phyloP scores from a whole-genome alignment of 2,113 vertebrate species.

The Micromys minutus region DNA sequence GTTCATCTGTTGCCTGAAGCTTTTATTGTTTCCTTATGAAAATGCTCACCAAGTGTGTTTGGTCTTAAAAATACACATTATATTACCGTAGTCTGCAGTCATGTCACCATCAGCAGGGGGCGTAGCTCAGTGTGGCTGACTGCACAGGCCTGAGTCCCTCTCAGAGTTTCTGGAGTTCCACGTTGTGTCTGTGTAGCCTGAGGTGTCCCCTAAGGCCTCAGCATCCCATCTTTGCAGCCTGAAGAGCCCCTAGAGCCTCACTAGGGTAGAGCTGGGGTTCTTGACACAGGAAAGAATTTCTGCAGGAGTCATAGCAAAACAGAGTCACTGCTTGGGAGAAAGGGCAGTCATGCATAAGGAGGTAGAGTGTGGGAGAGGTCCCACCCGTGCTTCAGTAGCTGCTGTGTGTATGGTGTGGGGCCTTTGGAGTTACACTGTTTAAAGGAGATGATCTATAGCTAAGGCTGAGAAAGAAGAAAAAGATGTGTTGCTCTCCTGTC shows the following conservation, averaged over 20 bases:
- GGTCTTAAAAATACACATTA: not conserved
- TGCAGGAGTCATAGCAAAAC: not conserved
- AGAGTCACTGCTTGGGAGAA: not conserved
- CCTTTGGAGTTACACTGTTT: not conserved
- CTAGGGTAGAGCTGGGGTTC: not conserved
- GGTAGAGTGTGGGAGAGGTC: not conserved
- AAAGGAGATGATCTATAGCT: not conserved
- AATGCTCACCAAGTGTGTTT: not conserved
- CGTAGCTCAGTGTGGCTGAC: not conserved
- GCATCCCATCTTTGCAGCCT: too few relatives aligned
- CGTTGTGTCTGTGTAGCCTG: not conserved
- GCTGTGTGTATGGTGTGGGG: not conserved
- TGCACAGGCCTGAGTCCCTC: not conserved
- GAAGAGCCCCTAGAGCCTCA: not conserved
- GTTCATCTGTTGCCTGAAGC: not conserved
- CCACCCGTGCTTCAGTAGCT: not conserved
- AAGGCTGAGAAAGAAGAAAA: not conserved
- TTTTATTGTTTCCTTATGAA: not conserved
- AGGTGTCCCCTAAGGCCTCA: too few relatives aligned
- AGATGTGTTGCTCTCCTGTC: not conserved
- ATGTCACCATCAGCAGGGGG: not conserved
- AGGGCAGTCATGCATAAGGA: not conserved
- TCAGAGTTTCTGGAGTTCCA: too few relatives aligned
- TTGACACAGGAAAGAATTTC: not conserved
- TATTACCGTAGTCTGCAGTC: not conserved